A percentile compares a stretch with the other conserved stretches of the same genome.
Conservation (phyloP, 2,888 invertebrate genomes). For the Yponomeuta evonymella region DNA sequence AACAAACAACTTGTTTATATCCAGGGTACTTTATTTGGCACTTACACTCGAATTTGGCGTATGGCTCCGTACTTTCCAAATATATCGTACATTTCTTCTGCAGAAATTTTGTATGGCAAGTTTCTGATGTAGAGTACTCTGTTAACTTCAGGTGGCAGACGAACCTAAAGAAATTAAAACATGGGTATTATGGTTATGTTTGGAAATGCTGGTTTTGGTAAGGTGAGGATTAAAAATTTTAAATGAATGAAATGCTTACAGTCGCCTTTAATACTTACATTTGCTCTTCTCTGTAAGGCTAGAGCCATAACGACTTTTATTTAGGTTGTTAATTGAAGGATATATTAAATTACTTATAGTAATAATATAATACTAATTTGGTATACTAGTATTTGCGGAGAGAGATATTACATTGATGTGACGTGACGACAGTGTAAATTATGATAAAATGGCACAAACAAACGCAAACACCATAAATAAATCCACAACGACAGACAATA, state of each 20-base stretch:
- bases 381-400: no score
- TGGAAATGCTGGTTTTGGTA: no score
- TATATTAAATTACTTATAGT: background rate
- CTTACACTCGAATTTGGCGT: slow-evolving; percentile 97
- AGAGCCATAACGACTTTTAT: slow-evolving; percentile 74
- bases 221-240: no score
- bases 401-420: no score
- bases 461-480: no score
- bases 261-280: slow-evolving; percentile 72
- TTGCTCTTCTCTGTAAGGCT: slow-evolving; percentile 84
- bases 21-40: background rate
- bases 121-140: slow-evolving; percentile 97
- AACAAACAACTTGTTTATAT: no score
- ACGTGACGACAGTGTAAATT: no score
- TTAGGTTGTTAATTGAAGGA: background rate
- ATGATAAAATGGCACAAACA: no score
- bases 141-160: slow-evolving; percentile 99
- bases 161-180: slow-evolving; percentile 78
- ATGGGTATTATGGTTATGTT: no score
- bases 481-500: no score
- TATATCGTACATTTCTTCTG: slow-evolving; percentile 99
- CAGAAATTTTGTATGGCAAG: slow-evolving; percentile 98
- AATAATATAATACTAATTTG: no score
- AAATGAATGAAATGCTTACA: no score
- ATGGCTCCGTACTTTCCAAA: slow-evolving; percentile 99